Percentiles rank a stretch among this genome's conserved stretches.
Conservation (phyloP, 2,888 invertebrate genomes). For the Tenodera sinensis region DNA sequence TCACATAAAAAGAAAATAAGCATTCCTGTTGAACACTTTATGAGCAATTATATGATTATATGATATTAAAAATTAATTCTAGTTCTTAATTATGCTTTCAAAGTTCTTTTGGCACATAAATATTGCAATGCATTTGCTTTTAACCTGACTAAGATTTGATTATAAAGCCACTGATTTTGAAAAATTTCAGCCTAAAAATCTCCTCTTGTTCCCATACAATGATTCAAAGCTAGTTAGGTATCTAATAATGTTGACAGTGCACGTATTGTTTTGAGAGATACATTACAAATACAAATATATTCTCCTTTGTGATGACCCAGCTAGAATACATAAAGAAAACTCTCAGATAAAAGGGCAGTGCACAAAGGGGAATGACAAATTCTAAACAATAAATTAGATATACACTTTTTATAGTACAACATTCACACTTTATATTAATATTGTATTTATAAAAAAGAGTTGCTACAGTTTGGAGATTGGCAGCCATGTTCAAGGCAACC, state of each 20-base stretch:
- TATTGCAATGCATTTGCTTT: constrained; percentile 3
- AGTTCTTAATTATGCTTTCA: not conserved
- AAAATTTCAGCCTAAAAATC: not conserved
- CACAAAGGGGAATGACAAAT: constrained; percentile 10
- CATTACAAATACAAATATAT: constrained; percentile 11
- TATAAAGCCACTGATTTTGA: not conserved
- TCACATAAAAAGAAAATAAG: not conserved
- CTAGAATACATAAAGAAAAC: constrained; percentile 1
- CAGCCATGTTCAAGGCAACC: not conserved
- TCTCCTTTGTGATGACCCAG: constrained; percentile 6
- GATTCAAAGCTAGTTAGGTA: not conserved
- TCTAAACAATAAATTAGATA: constrained; percentile 15
- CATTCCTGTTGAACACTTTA: not conserved
- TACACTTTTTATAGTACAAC: constrained; percentile 4
- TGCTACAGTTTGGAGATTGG: not conserved
- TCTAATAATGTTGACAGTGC: not conserved
- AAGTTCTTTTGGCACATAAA: constrained; percentile 8
- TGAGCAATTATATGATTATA: not conserved
- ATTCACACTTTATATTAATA: constrained; percentile 7
- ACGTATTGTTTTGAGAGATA: constrained; percentile 14
- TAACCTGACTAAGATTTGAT: not conserved
- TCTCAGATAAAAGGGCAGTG: constrained; percentile 1
- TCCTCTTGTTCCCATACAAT: not conserved
- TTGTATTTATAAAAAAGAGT: constrained; percentile 8
- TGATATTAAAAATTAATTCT: not conserved